phyloP scores from a whole-genome alignment of 2,888 invertebrate genomes.

The Liopterus haemorrhoidalis region DNA sequence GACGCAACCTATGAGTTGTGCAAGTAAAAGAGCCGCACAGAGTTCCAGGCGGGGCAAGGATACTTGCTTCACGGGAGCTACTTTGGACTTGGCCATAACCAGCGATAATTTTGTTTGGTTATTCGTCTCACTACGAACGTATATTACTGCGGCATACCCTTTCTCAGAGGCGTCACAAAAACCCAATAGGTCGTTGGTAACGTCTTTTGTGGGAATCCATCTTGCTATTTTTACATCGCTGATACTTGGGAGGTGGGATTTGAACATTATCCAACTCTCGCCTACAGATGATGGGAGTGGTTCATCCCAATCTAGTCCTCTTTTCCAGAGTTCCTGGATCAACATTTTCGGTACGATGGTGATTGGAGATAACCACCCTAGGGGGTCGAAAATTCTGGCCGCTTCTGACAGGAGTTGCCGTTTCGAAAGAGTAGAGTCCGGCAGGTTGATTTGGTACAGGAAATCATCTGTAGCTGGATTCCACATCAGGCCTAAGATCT shows the following conservation, averaged over 20 bases:
- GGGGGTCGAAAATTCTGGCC: conserved; percentile 28
- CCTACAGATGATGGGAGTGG: conserved; percentile 7
- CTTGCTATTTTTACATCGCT: conserved; percentile 15
- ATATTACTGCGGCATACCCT: conserved; percentile 20
- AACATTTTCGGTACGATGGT: conserved; percentile 30
- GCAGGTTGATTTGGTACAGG: conserved; percentile 14
- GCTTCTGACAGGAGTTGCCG: conserved; percentile 27
- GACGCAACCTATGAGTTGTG: too few relatives aligned
- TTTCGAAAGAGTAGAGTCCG: conserved; percentile 27
- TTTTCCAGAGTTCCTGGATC: conserved; percentile 27
- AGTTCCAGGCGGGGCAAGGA: too few relatives aligned
- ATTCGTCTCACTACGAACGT: too few relatives aligned
- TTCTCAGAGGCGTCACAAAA: too few relatives aligned
- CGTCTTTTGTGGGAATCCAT: conserved; percentile 4
- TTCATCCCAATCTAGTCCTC: conserved; percentile 21
- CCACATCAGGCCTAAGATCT: conserved; percentile 20
- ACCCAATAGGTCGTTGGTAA: conserved; percentile 18
- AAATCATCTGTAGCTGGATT: conserved; percentile 11
- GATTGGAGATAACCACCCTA: conserved; percentile 28
- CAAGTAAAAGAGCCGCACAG: too few relatives aligned
- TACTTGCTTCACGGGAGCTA: too few relatives aligned
- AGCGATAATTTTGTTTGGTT: too few relatives aligned
- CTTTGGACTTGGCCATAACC: too few relatives aligned
- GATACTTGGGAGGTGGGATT: conserved; percentile 7
- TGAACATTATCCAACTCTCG: conserved; percentile 14